These are phyloP conservation scores for Tragopan temminckii DNA, from an alignment of 2,797 vertebrate species.

Conservation along the genomic window DNA sequence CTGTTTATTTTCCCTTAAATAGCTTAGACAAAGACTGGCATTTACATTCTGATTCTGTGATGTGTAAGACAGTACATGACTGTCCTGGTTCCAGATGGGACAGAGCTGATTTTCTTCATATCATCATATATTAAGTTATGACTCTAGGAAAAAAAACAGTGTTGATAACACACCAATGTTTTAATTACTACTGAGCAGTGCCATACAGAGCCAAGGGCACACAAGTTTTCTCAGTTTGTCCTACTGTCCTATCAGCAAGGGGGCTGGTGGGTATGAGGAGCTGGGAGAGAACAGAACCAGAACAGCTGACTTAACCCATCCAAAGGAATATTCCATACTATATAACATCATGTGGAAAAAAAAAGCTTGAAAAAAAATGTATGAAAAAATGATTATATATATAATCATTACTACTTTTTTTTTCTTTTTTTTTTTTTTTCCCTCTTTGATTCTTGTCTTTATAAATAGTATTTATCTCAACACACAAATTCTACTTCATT, in stretches of 20 bases:
- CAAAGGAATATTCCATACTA: not conserved
- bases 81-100: not conserved
- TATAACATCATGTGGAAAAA: not conserved
- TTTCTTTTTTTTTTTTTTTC: too few relatives aligned
- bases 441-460: not conserved
- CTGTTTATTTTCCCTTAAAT: constrained; percentile 13
- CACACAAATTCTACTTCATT: not conserved
- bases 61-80: not conserved
- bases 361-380: not conserved
- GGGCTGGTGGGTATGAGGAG: not conserved
- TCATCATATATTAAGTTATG: not conserved
- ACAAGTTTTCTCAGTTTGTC: not conserved
- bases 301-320: not conserved
- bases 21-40: not conserved
- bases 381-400: not conserved
- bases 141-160: not conserved
- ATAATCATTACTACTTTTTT: not conserved
- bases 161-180: too few relatives aligned
- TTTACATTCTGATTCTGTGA: not conserved
- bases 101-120: not conserved
- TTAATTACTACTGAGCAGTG: too few relatives aligned
- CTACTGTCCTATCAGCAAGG: not conserved
- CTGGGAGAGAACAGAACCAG: not conserved
- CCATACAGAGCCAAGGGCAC: too few relatives aligned
- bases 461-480: too few relatives aligned